A percentile compares a stretch with the other conserved stretches of the same genome.
phyloP scores from a whole-genome alignment of 2,113 vertebrate genomes.

The Shinisaurus crocodilurus region DNA sequence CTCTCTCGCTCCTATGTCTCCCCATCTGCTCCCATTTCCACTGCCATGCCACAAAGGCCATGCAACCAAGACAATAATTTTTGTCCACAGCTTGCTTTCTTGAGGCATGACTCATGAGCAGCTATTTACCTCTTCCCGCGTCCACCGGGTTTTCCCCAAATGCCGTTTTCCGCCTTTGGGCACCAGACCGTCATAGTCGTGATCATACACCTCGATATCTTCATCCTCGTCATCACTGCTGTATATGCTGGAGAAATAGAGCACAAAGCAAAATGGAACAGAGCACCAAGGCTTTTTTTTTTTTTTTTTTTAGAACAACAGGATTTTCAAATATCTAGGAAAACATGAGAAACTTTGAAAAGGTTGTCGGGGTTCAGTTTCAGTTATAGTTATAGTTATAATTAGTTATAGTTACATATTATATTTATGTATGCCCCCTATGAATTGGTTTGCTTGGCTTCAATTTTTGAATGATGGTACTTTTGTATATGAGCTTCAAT shows the following conservation, averaged over 20 bases:
- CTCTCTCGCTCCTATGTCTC: background rate
- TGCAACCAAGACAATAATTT: background rate
- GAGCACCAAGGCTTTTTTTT: constrained; percentile 46
- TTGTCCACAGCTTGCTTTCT: background rate
- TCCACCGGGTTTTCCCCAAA: constrained; percentile 98
- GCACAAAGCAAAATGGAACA: constrained; percentile 46
- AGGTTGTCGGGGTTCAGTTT: constrained; percentile 64
- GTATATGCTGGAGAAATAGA: constrained; percentile 89
- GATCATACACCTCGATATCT: constrained; percentile 95
- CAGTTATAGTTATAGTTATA: background rate
- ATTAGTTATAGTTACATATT: background rate
- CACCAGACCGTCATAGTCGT: constrained; percentile 94
- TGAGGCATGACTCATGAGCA: constrained; percentile 9
- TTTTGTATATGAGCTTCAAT: background rate
- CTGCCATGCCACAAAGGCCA: background rate
- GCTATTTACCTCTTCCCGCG: constrained; percentile 91
- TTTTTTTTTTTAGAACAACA: constrained; percentile 60
- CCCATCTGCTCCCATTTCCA: background rate
- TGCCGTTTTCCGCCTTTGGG: constrained; percentile 93
- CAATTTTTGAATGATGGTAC: background rate
- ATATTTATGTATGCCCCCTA: background rate
- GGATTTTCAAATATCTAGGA: constrained; percentile 61
- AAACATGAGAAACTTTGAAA: constrained; percentile 66
- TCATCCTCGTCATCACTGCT: constrained; percentile 98
- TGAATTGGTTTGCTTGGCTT: background rate